phyloP scores from a whole-genome alignment of 2,113 vertebrate species.

The Xenopus tropicalis region UCB_Xtro_10.0 CM004443.2:208405001-208405500 shows the following conservation, averaged over 20 bases:
- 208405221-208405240: slow-evolving; percentile 15
- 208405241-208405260: not conserved
- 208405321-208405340: too few relatives aligned
- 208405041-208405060: slow-evolving; percentile 57
- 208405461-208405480: too few relatives aligned
- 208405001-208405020: slow-evolving; percentile 48
- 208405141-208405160: not conserved
- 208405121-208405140: slow-evolving; percentile 51
- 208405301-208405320: slow-evolving; percentile 1
- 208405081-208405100: too few relatives aligned
- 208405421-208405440: not conserved
- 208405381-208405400: not conserved
- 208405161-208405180: not conserved
- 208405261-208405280: not conserved
- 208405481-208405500: too few relatives aligned
- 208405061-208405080: slow-evolving; percentile 35
- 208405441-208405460: too few relatives aligned
- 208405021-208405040: slow-evolving; percentile 53
- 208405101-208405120: slow-evolving; percentile 24
- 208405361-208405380: too few relatives aligned
- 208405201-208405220: slow-evolving; percentile 42
- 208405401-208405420: slow-evolving; percentile 12
- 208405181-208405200: slow-evolving; percentile 42
- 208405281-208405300: slow-evolving; percentile 14
- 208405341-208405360: too few relatives aligned